phyloP scores from a whole-genome alignment of 1,140 invertebrate species.

The Reticulitermes speratus region DNA sequence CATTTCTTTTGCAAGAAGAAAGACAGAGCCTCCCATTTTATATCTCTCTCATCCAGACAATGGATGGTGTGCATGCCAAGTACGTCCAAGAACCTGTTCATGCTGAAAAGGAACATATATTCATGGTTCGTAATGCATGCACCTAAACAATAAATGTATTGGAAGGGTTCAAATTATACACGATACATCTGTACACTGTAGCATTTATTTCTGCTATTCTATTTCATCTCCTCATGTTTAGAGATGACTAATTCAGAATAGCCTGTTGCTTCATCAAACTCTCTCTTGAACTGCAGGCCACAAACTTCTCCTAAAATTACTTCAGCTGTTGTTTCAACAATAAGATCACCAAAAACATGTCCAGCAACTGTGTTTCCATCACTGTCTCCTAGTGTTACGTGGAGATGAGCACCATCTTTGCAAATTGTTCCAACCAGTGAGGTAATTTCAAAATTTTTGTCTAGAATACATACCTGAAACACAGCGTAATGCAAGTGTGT shows the following conservation, averaged over 20 bases:
- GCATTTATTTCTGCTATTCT: too few relatives aligned
- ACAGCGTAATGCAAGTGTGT: too few relatives aligned
- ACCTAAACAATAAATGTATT: too few relatives aligned
- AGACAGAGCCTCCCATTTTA: too few relatives aligned
- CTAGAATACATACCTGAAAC: slow-evolving; percentile 40
- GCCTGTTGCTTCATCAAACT: slow-evolving; percentile 43
- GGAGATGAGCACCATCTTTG: slow-evolving; percentile 46
- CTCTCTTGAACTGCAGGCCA: slow-evolving; percentile 42
- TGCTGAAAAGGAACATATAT: too few relatives aligned
- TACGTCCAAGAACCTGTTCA: too few relatives aligned
- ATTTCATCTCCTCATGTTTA: background rate
- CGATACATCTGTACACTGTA: too few relatives aligned
- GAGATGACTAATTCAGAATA: slow-evolving; percentile 46
- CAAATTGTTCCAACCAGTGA: slow-evolving; percentile 50
- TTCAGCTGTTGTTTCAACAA: slow-evolving; percentile 52
- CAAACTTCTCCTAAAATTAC: slow-evolving; percentile 46
- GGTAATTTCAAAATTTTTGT: slow-evolving; percentile 49
- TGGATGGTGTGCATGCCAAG: too few relatives aligned
- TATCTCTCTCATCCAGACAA: too few relatives aligned
- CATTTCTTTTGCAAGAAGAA: too few relatives aligned
- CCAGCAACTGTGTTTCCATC: slow-evolving; percentile 48
- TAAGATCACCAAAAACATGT: slow-evolving; percentile 50
- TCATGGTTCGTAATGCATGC: too few relatives aligned
- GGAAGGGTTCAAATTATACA: too few relatives aligned
- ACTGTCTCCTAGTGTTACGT: slow-evolving; percentile 46